A percentile compares a stretch with the other conserved stretches of the same genome.
These are phyloP conservation scores for Chrysodeixis includens DNA, from an alignment of 2,888 invertebrate genomes.

Conservation along the genomic window DNA sequence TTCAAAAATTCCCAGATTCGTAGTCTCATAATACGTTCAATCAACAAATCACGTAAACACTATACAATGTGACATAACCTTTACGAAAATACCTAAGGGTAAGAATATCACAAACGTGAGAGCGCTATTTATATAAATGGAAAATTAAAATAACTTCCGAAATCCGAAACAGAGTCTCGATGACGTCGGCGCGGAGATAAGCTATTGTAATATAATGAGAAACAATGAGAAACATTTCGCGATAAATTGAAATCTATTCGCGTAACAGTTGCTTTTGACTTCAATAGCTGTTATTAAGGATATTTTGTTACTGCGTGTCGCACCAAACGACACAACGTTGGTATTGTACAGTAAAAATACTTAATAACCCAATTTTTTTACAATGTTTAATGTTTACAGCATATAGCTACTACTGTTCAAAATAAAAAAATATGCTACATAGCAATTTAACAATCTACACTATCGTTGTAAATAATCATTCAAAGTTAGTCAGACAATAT, in stretches of 20 bases:
- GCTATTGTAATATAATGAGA: slow-evolving; percentile 11
- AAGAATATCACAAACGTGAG: neutral
- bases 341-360: too few species aligned
- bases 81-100: neutral
- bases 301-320: neutral
- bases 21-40: too few species aligned
- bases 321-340: neutral
- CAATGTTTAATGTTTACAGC: too few species aligned
- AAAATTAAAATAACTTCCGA: neutral
- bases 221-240: slow-evolving; percentile 12
- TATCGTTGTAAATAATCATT: slow-evolving; percentile 11
- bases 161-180: slow-evolving; percentile 8
- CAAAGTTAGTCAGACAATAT: slow-evolving; percentile 21
- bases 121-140: neutral
- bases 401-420: too few species aligned
- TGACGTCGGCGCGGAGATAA: slow-evolving; percentile 6
- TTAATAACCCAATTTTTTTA: too few species aligned
- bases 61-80: neutral
- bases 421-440: too few species aligned
- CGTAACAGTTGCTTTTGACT: slow-evolving; percentile 17
- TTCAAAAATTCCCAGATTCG: too few species aligned
- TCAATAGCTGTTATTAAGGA: slow-evolving; percentile 12
- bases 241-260: slow-evolving; percentile 11
- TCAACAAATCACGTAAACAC: neutral
- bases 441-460: neutral